Evolutionary conservation across 2,797 vertebrate species (phyloP).

Genomic region (Manis crassicaudata): DNA sequence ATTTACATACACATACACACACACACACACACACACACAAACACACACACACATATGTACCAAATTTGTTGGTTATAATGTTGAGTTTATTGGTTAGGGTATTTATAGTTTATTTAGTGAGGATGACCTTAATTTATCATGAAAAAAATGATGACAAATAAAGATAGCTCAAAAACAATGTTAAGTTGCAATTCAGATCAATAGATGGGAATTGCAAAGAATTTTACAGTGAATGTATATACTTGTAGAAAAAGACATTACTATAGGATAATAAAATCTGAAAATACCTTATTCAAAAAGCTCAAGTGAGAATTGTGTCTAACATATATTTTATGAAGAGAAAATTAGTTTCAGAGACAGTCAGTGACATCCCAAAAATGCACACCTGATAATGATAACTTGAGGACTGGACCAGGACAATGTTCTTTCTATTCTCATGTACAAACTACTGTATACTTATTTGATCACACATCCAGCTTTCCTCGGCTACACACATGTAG

Average conservation of each 20-base stretch:
- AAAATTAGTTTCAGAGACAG: not conserved
- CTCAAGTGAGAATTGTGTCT: not conserved
- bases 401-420: not conserved
- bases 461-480: not conserved
- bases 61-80: not conserved
- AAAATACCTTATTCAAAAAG: not conserved
- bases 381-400: not conserved
- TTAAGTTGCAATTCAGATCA: not conserved
- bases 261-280: not conserved
- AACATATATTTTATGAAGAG: not conserved
- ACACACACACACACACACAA: not conserved
- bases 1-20: not conserved
- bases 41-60: not conserved
- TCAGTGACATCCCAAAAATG: not conserved
- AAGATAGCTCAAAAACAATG: not conserved
- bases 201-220: not conserved
- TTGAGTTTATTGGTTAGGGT: not conserved
- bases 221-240: not conserved
- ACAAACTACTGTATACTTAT: not conserved
- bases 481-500: not conserved
- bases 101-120: not conserved
- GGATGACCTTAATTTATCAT: not conserved
- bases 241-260: not conserved
- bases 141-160: not conserved
- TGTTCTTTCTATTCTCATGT: not conserved